A percentile compares a stretch with the other conserved stretches of the same genome.
These are phyloP conservation scores for Drosophila jambulina DNA, from an alignment of 1,140 invertebrate species.

Conservation along the genomic window DNA sequence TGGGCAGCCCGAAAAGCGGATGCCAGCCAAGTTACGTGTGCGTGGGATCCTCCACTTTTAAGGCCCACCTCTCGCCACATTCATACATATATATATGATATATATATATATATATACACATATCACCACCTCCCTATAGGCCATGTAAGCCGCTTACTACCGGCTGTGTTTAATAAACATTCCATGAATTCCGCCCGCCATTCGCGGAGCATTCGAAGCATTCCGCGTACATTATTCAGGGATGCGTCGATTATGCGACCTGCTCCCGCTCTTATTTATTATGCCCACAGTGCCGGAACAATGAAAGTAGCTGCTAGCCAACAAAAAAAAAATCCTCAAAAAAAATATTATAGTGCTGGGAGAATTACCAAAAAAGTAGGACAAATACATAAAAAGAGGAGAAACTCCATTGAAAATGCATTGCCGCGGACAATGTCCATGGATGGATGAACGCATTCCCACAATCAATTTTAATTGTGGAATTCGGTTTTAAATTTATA, in stretches of 20 bases:
- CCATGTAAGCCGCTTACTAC: constrained; percentile 59
- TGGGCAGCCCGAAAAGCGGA: constrained; percentile 16
- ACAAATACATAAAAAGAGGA: background rate
- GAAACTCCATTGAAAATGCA: constrained; percentile 13
- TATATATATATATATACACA: background rate
- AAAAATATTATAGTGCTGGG: constrained; percentile 5
- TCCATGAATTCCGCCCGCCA: constrained; percentile 31
- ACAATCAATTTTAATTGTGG: constrained; percentile 27
- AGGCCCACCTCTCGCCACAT: constrained; percentile 4
- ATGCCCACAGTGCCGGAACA: constrained; percentile 37
- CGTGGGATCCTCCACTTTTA: background rate
- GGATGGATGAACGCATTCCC: constrained; percentile 14
- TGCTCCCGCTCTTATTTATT: constrained; percentile 36
- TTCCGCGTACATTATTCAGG: constrained; percentile 33
- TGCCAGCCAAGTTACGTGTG: constrained; percentile 7
- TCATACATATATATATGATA: background rate
- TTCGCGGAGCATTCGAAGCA: constrained; percentile 19
- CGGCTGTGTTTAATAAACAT: constrained; percentile 51
- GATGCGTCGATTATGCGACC: constrained; percentile 37
- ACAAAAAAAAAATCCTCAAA: constrained; percentile 7
- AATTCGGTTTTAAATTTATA: constrained; percentile 17
- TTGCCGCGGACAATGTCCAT: constrained; percentile 7
- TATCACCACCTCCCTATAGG: background rate
- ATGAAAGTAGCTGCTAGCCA: constrained; percentile 27
- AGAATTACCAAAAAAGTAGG: constrained; percentile 1